Evolutionary conservation across 2,113 vertebrate genomes (phyloP).

Genomic region (Piprites chloris): DNA sequence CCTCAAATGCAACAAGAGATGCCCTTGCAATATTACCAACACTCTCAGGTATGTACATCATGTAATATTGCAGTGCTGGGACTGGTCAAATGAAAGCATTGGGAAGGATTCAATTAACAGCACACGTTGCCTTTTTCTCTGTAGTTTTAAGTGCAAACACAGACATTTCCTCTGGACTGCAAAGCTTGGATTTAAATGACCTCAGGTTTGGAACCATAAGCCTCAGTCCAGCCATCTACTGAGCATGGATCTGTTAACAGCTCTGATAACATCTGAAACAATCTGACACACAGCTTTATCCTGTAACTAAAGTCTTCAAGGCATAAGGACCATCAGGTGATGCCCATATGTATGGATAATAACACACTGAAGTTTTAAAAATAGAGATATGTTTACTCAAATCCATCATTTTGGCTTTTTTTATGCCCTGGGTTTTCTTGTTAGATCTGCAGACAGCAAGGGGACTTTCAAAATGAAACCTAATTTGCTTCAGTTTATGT

Average conservation of each 20-base stretch:
- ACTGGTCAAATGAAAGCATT: not conserved
- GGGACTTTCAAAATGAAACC: slow-evolving; percentile 35
- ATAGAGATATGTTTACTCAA: not conserved
- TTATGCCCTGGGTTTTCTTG: not conserved
- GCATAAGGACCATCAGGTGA: not conserved
- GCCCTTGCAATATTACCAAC: slow-evolving; percentile 88
- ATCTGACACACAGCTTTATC: not conserved
- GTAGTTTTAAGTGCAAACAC: not conserved
- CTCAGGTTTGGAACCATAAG: not conserved
- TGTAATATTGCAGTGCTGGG: no score
- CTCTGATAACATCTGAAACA: not conserved
- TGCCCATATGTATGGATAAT: not conserved
- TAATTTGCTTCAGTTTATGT: slow-evolving; percentile 61
- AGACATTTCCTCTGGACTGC: not conserved
- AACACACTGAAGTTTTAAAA: not conserved
- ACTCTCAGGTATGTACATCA: slow-evolving; percentile 81
- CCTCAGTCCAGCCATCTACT: not conserved
- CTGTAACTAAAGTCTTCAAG: not conserved
- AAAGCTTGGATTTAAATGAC: not conserved
- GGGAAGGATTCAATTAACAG: not conserved
- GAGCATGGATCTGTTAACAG: not conserved
- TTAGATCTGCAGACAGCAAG: slow-evolving; percentile 3
- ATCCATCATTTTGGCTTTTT: not conserved
- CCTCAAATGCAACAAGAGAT: slow-evolving; percentile 89
- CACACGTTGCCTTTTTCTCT: not conserved